phyloP scores from a whole-genome alignment of 2,888 invertebrate species.

The Apomyelois bistriatella region DNA sequence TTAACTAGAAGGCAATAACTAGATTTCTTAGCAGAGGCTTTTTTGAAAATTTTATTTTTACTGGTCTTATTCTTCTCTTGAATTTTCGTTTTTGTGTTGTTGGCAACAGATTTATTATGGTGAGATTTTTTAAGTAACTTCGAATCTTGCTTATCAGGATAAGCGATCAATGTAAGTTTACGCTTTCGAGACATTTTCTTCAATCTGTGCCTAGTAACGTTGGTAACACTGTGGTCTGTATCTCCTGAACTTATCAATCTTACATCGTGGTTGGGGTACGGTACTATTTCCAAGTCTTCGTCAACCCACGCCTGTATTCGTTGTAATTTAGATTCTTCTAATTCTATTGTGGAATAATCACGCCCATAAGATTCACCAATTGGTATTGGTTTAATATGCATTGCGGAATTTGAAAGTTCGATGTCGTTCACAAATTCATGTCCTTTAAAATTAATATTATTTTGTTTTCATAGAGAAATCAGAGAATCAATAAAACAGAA shows the following conservation, averaged over 20 bases:
- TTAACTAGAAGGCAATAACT: constrained; percentile 29
- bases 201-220: constrained; percentile 25
- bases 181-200: constrained; percentile 31
- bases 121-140: constrained; percentile 17
- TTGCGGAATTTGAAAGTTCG: constrained; percentile 24
- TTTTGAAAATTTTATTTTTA: constrained; percentile 35
- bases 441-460: constrained; percentile 24
- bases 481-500: no score
- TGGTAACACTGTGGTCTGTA: constrained; percentile 31
- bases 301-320: constrained; percentile 51
- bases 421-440: constrained; percentile 27
- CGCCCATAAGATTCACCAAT: not conserved
- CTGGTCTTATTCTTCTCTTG: constrained; percentile 30
- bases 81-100: constrained; percentile 18
- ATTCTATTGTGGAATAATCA: not conserved
- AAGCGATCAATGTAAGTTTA: constrained; percentile 15
- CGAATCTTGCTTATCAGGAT: constrained; percentile 9
- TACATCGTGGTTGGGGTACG: constrained; percentile 29
- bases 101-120: not conserved
- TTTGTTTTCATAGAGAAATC: not conserved
- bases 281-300: constrained; percentile 34
- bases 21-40: constrained; percentile 30
- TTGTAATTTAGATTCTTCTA: constrained; percentile 33
- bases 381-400: not conserved
- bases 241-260: constrained; percentile 34